Conservation (phyloP, 23 tunicate species). For the Trididemnum nubilum region DNA sequence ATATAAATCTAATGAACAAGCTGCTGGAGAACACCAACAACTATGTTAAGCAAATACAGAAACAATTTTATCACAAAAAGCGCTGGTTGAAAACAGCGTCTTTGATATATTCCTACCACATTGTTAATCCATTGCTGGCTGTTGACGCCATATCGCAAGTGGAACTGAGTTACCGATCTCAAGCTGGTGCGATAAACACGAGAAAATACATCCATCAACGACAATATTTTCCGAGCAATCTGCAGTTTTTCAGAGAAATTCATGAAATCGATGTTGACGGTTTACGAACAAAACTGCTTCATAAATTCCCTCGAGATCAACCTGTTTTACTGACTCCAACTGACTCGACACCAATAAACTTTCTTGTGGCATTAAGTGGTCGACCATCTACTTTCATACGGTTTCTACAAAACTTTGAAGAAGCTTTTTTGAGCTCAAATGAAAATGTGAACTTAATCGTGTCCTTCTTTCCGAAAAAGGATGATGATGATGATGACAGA, state of each 20-base stretch:
- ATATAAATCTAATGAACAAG: not conserved
- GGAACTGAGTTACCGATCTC: not conserved
- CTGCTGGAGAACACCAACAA: not conserved
- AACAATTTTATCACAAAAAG: not conserved
- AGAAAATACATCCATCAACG: not conserved
- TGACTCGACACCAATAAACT: conserved; percentile 9
- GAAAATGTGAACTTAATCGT: conserved; percentile 60
- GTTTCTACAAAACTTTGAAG: conserved; percentile 65
- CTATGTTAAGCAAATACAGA: not conserved
- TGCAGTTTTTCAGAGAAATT: not conserved
- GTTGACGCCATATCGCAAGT: not conserved
- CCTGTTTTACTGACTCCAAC: not conserved
- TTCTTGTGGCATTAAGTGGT: conserved; percentile 75
- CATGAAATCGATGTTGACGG: not conserved
- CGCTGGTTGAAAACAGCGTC: not conserved
- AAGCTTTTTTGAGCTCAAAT: conserved; percentile 39
- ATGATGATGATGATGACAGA: not conserved
- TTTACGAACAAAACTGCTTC: not conserved
- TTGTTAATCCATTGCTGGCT: not conserved
- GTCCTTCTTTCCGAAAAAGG: conserved; percentile 35
- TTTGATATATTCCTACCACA: not conserved
- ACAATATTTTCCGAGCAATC: not conserved
- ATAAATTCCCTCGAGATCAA: not conserved
- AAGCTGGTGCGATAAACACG: not conserved
- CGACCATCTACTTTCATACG: conserved; percentile 61